These are phyloP conservation scores for Hoplias malabaricus DNA, from an alignment of 2,113 vertebrate genomes.

Conservation along the genomic window DNA sequence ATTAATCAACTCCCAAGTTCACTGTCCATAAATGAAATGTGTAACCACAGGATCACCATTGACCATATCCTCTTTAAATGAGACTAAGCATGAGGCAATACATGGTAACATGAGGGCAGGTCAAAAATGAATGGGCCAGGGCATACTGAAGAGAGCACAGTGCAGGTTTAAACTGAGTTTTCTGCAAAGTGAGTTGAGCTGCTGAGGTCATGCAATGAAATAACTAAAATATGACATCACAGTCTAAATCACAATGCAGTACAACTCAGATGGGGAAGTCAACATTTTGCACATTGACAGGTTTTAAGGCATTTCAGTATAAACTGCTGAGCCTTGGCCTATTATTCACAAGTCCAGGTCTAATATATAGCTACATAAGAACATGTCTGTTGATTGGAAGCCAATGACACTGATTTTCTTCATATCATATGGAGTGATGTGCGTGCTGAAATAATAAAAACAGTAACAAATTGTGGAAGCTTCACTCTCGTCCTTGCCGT, in stretches of 20 bases:
- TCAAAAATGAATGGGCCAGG: too few relatives aligned
- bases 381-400: not conserved
- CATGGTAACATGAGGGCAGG: too few relatives aligned
- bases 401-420: conserved; percentile 5
- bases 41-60: too few relatives aligned
- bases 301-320: not conserved
- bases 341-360: not conserved
- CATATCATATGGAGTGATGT: not conserved
- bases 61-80: too few relatives aligned
- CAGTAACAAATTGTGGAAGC: not conserved
- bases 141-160: not conserved
- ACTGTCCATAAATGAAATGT: too few relatives aligned
- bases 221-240: not conserved
- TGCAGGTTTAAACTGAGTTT: not conserved
- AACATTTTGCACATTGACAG: not conserved
- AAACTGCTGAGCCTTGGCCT: not conserved
- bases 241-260: not conserved
- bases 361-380: not conserved
- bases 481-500: conserved; percentile 20
- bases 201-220: not conserved
- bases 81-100: too few relatives aligned
- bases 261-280: not conserved
- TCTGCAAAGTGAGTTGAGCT: not conserved
- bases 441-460: not conserved
- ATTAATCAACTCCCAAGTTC: too few relatives aligned